Conservation (phyloP, 1,140 invertebrate species). For the Aphaenogaster ashmeadi region DNA sequence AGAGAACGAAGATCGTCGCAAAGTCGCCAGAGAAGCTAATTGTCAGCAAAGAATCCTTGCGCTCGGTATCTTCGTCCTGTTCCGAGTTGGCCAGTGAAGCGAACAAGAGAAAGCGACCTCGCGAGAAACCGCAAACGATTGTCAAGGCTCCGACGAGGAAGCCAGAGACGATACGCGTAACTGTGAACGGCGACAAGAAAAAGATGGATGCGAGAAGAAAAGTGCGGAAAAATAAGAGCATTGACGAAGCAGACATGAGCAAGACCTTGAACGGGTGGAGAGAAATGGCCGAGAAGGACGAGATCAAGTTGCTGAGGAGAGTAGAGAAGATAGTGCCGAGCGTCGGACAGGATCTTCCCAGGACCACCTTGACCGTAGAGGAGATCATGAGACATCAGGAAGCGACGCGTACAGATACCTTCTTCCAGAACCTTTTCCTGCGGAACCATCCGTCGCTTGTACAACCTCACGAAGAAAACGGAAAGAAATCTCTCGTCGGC, state of each 20-base stretch:
- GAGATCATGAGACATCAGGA: constrained; percentile 88
- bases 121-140: constrained; percentile 77
- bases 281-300: not conserved
- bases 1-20: not conserved
- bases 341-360: not conserved
- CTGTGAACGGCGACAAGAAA: constrained; percentile 69
- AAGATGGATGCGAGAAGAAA: constrained; percentile 80
- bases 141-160: constrained; percentile 74
- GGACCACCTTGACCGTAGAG: constrained; percentile 81
- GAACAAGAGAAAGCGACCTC: constrained; percentile 69
- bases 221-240: constrained; percentile 73
- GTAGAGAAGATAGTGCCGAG: constrained; percentile 41
- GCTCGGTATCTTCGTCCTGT: constrained; percentile 33
- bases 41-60: constrained; percentile 53
- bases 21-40: constrained; percentile 45
- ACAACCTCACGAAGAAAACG: constrained; percentile 77
- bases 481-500: constrained; percentile 88
- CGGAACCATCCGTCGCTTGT: constrained; percentile 82
- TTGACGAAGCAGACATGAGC: constrained; percentile 62
- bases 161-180: constrained; percentile 73
- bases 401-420: constrained; percentile 89
- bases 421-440: constrained; percentile 91
- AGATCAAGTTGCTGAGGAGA: not conserved
- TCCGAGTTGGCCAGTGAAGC: constrained; percentile 43
- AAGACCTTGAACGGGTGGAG: constrained; percentile 67